phyloP scores from a whole-genome alignment of 1,140 invertebrate species.

The Nasonia vitripennis region DNA sequence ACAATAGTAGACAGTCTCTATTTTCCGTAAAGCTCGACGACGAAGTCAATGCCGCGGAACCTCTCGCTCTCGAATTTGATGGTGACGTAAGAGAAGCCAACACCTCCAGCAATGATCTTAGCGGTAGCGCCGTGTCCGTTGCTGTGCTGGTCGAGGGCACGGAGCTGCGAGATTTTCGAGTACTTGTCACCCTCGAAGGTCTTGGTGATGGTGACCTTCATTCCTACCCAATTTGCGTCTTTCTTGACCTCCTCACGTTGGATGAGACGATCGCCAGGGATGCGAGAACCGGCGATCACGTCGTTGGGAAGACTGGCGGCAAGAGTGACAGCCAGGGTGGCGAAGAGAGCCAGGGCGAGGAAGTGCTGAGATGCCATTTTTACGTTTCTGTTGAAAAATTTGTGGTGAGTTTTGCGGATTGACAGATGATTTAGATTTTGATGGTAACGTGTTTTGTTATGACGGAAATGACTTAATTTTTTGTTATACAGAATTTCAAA shows the following conservation, averaged over 20 bases:
- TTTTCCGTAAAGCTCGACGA: slow-evolving; percentile 67
- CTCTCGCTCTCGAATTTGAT: slow-evolving; percentile 67
- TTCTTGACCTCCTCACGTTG: slow-evolving; percentile 56
- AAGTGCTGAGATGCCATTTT: background rate
- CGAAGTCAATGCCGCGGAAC: slow-evolving; percentile 67
- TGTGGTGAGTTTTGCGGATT: no score
- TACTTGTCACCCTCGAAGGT: slow-evolving; percentile 32
- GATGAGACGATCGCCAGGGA: slow-evolving; percentile 58
- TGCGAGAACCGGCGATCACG: slow-evolving; percentile 57
- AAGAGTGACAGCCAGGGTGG: background rate
- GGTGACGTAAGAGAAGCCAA: slow-evolving; percentile 65
- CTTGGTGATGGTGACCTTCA: background rate
- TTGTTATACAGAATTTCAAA: no score
- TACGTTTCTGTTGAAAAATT: background rate
- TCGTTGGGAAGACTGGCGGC: slow-evolving; percentile 55
- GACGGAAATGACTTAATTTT: no score
- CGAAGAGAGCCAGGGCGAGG: background rate
- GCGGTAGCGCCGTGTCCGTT: slow-evolving; percentile 60
- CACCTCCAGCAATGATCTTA: slow-evolving; percentile 66
- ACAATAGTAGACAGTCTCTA: background rate
- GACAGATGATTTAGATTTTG: no score
- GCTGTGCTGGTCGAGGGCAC: slow-evolving; percentile 70
- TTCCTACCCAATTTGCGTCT: slow-evolving; percentile 58
- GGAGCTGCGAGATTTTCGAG: slow-evolving; percentile 68
- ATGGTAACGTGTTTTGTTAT: no score